phyloP scores from a whole-genome alignment of 2,888 invertebrate genomes.

The Drosophila neutralis region DNA sequence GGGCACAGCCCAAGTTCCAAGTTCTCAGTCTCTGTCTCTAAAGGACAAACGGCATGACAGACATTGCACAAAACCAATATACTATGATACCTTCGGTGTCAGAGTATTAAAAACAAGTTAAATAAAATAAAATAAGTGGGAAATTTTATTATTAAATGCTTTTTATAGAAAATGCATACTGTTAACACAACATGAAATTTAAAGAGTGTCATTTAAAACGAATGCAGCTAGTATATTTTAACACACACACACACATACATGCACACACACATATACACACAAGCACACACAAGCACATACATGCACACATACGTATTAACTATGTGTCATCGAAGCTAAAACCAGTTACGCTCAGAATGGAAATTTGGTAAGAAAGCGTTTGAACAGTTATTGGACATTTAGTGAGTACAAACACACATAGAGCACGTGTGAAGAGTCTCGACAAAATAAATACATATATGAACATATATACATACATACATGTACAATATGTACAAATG shows the following conservation, averaged over 20 bases:
- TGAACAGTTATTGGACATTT: conserved; percentile 54
- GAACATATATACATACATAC: background rate
- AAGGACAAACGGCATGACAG: background rate
- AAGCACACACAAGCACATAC: background rate
- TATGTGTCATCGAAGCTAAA: conserved; percentile 36
- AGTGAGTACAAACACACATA: conserved; percentile 23
- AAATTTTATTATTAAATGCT: background rate
- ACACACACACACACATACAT: background rate
- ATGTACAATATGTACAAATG: background rate
- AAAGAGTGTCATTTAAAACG: background rate
- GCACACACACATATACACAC: background rate
- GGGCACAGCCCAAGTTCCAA: background rate
- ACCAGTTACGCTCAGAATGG: conserved; percentile 50
- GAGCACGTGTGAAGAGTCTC: conserved; percentile 33
- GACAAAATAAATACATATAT: conserved; percentile 21
- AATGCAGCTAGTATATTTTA: background rate
- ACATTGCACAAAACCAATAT: background rate
- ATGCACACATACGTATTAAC: background rate
- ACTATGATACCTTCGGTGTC: background rate
- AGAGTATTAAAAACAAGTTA: background rate
- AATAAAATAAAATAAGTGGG: background rate
- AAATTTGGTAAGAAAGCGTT: conserved; percentile 48
- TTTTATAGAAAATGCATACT: background rate
- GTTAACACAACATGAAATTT: background rate
- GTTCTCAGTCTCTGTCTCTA: background rate